Base-by-base conservation (phyloP, 2,113 vertebrate genomes). In the Mirza zaza region DNA sequence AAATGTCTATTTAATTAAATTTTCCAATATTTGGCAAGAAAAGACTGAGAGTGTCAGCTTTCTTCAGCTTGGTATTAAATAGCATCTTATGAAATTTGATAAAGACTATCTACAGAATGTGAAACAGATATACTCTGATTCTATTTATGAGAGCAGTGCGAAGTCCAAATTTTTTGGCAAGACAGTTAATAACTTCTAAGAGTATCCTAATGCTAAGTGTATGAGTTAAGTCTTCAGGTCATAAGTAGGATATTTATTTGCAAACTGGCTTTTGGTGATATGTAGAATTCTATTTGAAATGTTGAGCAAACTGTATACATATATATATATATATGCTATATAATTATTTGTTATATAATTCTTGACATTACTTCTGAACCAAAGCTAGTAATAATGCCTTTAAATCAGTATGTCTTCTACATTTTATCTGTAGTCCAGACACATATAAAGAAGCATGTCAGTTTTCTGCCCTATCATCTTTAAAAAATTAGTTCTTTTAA, bases 1-100 rank as follows among this genome's bases (percentile, higher is more conserved):
- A 97, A 96, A 98, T 96, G 98, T 96, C 96, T 98, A 97, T 96
- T 97, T 97, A 98, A 98, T 98, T 98, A 98, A 95, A 94, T 98
- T 98, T 98, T 97, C 97, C 87, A 95, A 55, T 97, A 97, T 81
- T 96, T 98, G 98, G 97, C 45, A 52, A 96, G 97, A 95, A 96
- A 77, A 76, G 87, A 96, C 91, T 94, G 77, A 71, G 96, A 61
- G 76, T 95, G 83, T 98, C 97, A 98, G 95, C 97, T 98, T 98
- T 98, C 90, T 95, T 95, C 95, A 97, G 97, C 95, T 94, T 96
- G 79, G 34, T 98, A 96, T 98, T 98, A 96, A 98, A 98, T 98
- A 97, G 79, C 55, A 63, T 95, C 94, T 96, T 98, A 79, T 96
- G 96, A 95, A 98, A 97, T 93, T 97, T 96, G 82, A 87, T 97